Evolutionary conservation across 2,113 vertebrate genomes (phyloP).

Genomic region (Brevimyrus niger): DNA sequence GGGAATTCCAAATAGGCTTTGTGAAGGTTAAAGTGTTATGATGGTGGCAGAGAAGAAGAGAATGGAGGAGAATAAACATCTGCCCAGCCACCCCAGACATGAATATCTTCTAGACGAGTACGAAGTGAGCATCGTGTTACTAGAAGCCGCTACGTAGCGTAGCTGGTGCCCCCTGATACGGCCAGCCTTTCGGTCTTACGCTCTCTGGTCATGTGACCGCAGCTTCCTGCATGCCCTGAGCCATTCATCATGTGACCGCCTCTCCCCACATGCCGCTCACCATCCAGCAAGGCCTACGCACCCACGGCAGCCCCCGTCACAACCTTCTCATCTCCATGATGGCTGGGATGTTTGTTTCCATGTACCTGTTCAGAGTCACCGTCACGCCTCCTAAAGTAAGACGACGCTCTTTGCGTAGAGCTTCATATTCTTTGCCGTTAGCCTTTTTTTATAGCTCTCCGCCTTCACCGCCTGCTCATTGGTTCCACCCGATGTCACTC

Average conservation of each 20-base stretch:
- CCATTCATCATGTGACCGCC: background rate
- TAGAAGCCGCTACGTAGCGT: background rate
- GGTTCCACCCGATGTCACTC: background rate
- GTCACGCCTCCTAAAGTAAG: conserved; percentile 75
- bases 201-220: background rate
- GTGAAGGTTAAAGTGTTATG: background rate
- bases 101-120: background rate
- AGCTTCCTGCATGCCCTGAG: background rate
- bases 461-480: background rate
- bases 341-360: conserved; percentile 81
- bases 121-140: background rate
- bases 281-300: conserved; percentile 65
- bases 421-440: background rate
- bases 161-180: background rate
- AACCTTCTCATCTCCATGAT: conserved; percentile 83
- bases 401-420: background rate
- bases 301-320: conserved; percentile 83
- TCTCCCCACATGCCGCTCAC: background rate
- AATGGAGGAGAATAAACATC: background rate
- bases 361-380: conserved; percentile 89
- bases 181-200: background rate
- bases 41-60: background rate
- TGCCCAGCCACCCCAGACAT: background rate
- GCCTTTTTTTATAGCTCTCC: background rate
- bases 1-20: background rate